These are phyloP conservation scores for Psephotus haematonotus DNA, from an alignment of 2,113 vertebrate genomes.

Conservation along the genomic window DNA sequence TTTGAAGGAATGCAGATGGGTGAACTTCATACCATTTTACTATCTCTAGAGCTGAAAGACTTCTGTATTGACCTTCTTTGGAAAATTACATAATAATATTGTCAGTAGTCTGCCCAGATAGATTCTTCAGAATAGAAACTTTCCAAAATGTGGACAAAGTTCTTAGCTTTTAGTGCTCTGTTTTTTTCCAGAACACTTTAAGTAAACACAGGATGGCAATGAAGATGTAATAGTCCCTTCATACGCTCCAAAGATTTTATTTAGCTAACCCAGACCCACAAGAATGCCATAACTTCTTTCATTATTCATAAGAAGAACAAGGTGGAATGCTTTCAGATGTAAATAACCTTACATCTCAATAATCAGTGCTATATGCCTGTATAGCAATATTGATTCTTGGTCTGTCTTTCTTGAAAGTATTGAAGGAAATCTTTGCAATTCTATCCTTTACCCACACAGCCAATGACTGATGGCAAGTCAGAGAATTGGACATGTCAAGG, in stretches of 20 bases:
- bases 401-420: conserved; percentile 1
- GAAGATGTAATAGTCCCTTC: neutral
- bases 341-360: conserved; percentile 45
- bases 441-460: neutral
- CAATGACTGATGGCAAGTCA: neutral
- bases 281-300: neutral
- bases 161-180: neutral
- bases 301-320: conserved; percentile 51
- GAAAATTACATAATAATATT: neutral
- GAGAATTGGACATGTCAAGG: conserved; percentile 4
- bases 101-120: neutral
- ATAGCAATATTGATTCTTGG: conserved; percentile 31
- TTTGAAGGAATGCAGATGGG: neutral
- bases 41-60: neutral
- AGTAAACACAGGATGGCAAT: neutral
- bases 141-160: neutral
- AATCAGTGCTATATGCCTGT: neutral
- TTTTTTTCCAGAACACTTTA: neutral
- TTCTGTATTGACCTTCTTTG: neutral
- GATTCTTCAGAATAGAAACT: neutral
- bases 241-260: neutral
- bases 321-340: conserved; percentile 45
- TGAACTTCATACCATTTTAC: neutral
- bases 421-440: conserved; percentile 33
- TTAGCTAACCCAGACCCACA: neutral